Evolutionary conservation across 2,797 vertebrate species (phyloP), one percentile per base, ranked within the genome.

Genomic region (Micromesistius poutassou): DNA sequence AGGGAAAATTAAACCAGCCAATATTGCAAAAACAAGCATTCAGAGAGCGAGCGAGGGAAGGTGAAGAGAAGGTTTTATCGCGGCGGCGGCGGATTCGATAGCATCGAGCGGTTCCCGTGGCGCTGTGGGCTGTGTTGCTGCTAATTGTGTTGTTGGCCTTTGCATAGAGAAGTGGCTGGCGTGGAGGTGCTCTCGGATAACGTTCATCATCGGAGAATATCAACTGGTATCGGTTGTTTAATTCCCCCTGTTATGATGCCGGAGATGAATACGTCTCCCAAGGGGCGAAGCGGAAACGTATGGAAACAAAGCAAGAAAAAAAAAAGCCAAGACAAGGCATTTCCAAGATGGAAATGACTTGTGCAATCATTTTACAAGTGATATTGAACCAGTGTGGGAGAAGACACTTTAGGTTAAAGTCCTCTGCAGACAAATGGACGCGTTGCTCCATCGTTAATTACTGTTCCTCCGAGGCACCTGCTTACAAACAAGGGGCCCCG

Each of bases 21-120:
- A 66, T 73, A 79, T 79, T 81, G 74, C 78, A 25, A 68, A 38
- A 30, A 38, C 74, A 75, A 72, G 84, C 80, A 77, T 75, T 80
- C 78, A 72, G 73, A 71, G 55, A 74, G 74, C 75, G 77, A 82
- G 85, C 80, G 82, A 77, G 85, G 78, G 79, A 78, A 82, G 81
- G 89, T 62, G 77, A 84, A 55, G 81, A 85, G 80, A 86, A 82
- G 72, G 80, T 80, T 85, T 88, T 84, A 91, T 91, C 85, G 76
- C 81, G 77, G 75, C 82, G 77, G 75, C 82, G 88, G 87, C 50
- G 82, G 78, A 85, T 86, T 85, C 84, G 83, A 87, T 83, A 74
- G 81, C 86, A 91, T 88, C 84, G 91, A 92, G 89, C 87, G 85
- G 87, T 86, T 87, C 85, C 87, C 36, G 84, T 12, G 77, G 87